These are phyloP conservation scores for Pelosia muscerda DNA, from an alignment of 2,888 invertebrate genomes.

Conservation along the genomic window DNA sequence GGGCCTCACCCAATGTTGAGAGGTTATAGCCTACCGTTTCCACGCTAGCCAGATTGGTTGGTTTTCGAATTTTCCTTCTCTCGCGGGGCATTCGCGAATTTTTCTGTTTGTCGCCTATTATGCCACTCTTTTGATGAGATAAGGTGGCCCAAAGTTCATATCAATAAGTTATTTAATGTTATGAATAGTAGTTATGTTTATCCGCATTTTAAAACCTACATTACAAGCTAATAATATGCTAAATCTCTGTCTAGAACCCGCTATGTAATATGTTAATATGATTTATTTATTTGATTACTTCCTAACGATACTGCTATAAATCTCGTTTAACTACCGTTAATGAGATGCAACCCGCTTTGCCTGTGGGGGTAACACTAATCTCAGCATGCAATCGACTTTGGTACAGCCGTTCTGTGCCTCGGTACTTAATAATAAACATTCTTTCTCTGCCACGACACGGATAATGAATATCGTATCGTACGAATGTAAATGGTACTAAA, in stretches of 20 bases:
- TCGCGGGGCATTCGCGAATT: no score
- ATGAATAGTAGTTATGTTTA: no score
- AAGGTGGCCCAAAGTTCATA: no score
- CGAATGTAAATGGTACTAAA: slow-evolving; percentile 6
- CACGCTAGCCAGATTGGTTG: no score
- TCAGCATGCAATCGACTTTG: slow-evolving; percentile 38
- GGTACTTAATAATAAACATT: slow-evolving; percentile 22
- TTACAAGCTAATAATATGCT: background rate
- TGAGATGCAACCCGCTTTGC: slow-evolving; percentile 17
- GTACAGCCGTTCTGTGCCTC: slow-evolving; percentile 24
- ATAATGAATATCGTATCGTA: background rate
- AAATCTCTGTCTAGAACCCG: background rate
- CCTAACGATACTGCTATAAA: background rate
- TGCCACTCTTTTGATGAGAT: no score
- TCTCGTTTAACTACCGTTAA: slow-evolving; percentile 17
- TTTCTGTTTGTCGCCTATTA: no score
- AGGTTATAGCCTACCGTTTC: no score
- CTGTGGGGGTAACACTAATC: slow-evolving; percentile 44
- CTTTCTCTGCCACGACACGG: no score
- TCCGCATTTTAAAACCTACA: background rate
- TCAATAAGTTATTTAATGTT: no score
- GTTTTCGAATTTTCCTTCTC: no score
- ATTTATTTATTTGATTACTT: background rate
- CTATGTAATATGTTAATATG: background rate
- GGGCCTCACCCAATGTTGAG: no score